Evolutionary conservation across 2,113 vertebrate genomes (phyloP), one percentile per base, ranked within the genome.

Genomic region (Menura novaehollandiae): DNA sequence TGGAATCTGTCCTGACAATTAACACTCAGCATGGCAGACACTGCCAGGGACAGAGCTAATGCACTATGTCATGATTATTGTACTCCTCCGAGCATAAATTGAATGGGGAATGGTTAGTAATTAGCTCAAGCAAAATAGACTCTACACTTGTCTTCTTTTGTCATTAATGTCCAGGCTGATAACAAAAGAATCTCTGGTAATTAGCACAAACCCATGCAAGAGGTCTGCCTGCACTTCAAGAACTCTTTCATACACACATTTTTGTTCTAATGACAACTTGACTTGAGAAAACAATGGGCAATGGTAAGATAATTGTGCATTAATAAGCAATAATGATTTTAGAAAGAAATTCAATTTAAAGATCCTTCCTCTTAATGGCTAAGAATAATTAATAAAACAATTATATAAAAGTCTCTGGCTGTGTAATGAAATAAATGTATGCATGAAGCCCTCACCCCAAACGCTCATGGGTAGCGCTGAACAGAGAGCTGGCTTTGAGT

Each of bases 101-200:
- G 89, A 94, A 73, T 43, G 56, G 91, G 64, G 64, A 89, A 85
- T 76, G 71, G 83, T 94, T 93, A 66, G 79, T 90, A 97, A 97
- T 97, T 97, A 97, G 90, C 49, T 97, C 58, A 87, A 96, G 79
- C 63, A 81, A 97, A 96, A 96, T 49, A 95, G 67, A 87, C 90
- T 96, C 75, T 74, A 92, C 73, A 76, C 59, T 96, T 96, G 72
- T 97, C 86, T 93, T 97, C 83, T 76, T 97, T 97, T 96, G 84
- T 97, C 95, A 91, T 94, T 96, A 92, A 97, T 56, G 52, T 72
- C 46, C 39, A 76, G 41, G 22, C 69, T 85, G 93, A 85, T 95
- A 95, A 96, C 69, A 76, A 93, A 96, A 73, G 91, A 66, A 94
- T 27, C 41, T 96, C 52, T 59, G 74, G 63, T 85, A 96, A 97